A percentile compares a stretch with the other conserved stretches of the same genome.
These are phyloP conservation scores for Eilema depressum DNA, from an alignment of 2,888 invertebrate species.

Conservation along the genomic window DNA sequence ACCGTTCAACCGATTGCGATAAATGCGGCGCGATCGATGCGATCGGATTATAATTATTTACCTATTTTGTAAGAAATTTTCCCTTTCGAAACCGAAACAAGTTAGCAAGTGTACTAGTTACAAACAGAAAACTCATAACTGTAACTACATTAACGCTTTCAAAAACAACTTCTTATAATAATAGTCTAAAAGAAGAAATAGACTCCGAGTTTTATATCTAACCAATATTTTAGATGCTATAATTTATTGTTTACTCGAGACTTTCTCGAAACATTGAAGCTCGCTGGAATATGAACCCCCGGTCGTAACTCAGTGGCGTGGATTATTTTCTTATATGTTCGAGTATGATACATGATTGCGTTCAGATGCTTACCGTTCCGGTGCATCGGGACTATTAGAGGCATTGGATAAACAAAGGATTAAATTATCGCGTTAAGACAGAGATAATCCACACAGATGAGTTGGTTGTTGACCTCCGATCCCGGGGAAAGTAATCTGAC, in stretches of 20 bases:
- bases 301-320: constrained; percentile 74
- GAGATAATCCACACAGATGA: constrained; percentile 84
- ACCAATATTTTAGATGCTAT: constrained; percentile 55
- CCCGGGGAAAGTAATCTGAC: constrained; percentile 63
- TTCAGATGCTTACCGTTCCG: constrained; percentile 73
- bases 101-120: background rate
- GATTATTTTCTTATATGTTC: constrained; percentile 82
- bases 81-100: background rate
- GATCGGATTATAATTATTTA: background rate
- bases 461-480: constrained; percentile 83
- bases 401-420: constrained; percentile 85
- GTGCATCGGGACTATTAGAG: constrained; percentile 80
- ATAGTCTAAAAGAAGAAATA: constrained; percentile 11
- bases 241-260: constrained; percentile 60
- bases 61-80: background rate
- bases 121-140: background rate
- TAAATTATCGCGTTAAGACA: constrained; percentile 83
- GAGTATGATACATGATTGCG: constrained; percentile 81
- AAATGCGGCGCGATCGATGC: background rate
- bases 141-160: background rate
- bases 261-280: constrained; percentile 65
- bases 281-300: constrained; percentile 61
- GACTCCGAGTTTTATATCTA: constrained; percentile 39
- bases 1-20: background rate
- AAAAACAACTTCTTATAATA: background rate